These are phyloP conservation scores for Drosophila cognata DNA, from an alignment of 2,888 invertebrate genomes.

Conservation along the genomic window DNA sequence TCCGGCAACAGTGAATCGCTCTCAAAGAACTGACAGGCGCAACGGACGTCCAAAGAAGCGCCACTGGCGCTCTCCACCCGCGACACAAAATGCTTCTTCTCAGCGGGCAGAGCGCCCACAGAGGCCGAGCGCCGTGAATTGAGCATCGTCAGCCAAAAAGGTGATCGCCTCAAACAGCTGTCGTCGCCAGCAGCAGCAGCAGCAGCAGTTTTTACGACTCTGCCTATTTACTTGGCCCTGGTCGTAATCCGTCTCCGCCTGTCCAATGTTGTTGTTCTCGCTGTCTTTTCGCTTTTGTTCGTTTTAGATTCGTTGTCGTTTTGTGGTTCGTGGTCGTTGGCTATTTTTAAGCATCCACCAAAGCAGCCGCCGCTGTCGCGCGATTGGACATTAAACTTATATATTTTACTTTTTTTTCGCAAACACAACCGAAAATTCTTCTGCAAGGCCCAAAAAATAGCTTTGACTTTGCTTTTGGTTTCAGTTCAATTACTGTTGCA, in stretches of 20 bases:
- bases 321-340: slow-evolving; percentile 56
- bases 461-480: slow-evolving; percentile 28
- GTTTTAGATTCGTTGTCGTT: slow-evolving; percentile 67
- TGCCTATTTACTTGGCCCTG: slow-evolving; percentile 71
- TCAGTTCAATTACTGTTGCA: slow-evolving; percentile 2
- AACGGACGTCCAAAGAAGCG: slow-evolving; percentile 92
- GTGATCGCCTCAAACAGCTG: slow-evolving; percentile 4
- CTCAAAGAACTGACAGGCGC: slow-evolving; percentile 94
- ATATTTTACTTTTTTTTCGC: slow-evolving; percentile 49
- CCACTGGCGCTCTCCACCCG: slow-evolving; percentile 90
- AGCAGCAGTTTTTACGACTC: slow-evolving; percentile 28
- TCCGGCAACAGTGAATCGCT: slow-evolving; percentile 92
- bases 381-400: slow-evolving; percentile 80
- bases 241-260: slow-evolving; percentile 48
- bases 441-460: slow-evolving; percentile 15
- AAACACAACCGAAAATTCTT: slow-evolving; percentile 44
- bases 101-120: slow-evolving; percentile 88
- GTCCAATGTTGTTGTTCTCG: slow-evolving; percentile 21
- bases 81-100: slow-evolving; percentile 89
- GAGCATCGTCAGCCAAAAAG: slow-evolving; percentile 58
- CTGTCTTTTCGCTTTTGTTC: slow-evolving; percentile 59
- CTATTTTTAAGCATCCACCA: slow-evolving; percentile 81
- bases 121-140: slow-evolving; percentile 88
- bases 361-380: slow-evolving; percentile 52
- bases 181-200: slow-evolving; percentile 30